These are phyloP conservation scores for Phalacrocorax carbo DNA, from an alignment of 2,113 vertebrate genomes.

Conservation along the genomic window DNA sequence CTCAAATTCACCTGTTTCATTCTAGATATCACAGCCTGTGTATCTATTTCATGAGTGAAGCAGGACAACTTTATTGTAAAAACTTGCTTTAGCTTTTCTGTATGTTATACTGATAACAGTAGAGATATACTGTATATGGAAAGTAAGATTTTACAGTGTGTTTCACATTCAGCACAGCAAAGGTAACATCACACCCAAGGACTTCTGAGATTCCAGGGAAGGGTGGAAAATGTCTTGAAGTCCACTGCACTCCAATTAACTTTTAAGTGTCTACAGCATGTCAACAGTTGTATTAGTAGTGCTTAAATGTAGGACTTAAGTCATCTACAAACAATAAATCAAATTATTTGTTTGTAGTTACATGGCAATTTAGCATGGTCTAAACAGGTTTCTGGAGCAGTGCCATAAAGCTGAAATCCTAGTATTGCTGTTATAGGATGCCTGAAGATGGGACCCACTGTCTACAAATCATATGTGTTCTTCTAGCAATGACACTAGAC, in stretches of 20 bases:
- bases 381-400: not conserved
- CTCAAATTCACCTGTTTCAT: not conserved
- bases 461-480: not conserved
- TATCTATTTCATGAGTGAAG: not conserved
- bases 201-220: not conserved
- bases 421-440: not conserved
- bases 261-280: not conserved
- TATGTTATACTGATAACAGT: not conserved
- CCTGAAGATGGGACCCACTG: not conserved
- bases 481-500: not conserved
- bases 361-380: not conserved
- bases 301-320: not conserved
- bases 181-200: not conserved
- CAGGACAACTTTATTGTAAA: not conserved
- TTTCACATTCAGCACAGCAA: not conserved
- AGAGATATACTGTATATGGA: not conserved
- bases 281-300: not conserved
- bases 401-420: not conserved
- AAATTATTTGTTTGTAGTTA: not conserved
- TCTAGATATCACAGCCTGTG: not conserved
- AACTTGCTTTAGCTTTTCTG: not conserved
- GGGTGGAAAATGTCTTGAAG: not conserved
- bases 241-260: rapidly evolving
- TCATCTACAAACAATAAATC: not conserved
- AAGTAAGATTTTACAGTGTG: not conserved